A percentile compares a stretch with the other conserved stretches of the same genome.
phyloP scores from a whole-genome alignment of 2,888 invertebrate genomes.

The Apamea anceps region DNA sequence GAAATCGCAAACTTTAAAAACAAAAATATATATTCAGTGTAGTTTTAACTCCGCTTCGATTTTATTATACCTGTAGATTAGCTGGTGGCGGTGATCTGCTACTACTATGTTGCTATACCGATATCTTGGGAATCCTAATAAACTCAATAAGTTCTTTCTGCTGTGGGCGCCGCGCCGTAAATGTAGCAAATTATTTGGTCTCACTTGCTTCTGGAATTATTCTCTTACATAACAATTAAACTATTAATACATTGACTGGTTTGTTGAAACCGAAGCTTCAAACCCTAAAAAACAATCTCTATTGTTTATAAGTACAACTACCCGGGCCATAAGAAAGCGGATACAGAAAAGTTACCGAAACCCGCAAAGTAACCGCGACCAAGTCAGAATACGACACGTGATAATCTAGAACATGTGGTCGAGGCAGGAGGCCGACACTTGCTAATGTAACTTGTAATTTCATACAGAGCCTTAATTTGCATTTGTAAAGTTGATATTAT shows the following conservation, averaged over 20 bases:
- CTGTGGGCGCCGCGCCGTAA: background rate
- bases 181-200: background rate
- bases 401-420: slow-evolving; percentile 56
- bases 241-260: background rate
- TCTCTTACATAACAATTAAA: background rate
- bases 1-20: too few relatives aligned
- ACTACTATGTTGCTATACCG: background rate
- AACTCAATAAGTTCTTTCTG: background rate
- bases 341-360: slow-evolving; percentile 45
- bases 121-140: background rate
- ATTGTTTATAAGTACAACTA: background rate
- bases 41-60: too few relatives aligned
- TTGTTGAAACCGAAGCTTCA: background rate
- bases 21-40: too few relatives aligned
- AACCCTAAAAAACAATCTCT: too few relatives aligned
- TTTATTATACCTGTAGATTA: too few relatives aligned
- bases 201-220: background rate
- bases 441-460: slow-evolving; percentile 39
- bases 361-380: slow-evolving; percentile 33
- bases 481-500: background rate
- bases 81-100: background rate
- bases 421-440: slow-evolving; percentile 39
- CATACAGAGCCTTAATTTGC: slow-evolving; percentile 19
- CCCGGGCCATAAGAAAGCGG: slow-evolving; percentile 7
- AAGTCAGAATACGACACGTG: slow-evolving; percentile 44